phyloP scores from a whole-genome alignment of 2,888 invertebrate genomes.

The Mechanitis messenoides region DNA sequence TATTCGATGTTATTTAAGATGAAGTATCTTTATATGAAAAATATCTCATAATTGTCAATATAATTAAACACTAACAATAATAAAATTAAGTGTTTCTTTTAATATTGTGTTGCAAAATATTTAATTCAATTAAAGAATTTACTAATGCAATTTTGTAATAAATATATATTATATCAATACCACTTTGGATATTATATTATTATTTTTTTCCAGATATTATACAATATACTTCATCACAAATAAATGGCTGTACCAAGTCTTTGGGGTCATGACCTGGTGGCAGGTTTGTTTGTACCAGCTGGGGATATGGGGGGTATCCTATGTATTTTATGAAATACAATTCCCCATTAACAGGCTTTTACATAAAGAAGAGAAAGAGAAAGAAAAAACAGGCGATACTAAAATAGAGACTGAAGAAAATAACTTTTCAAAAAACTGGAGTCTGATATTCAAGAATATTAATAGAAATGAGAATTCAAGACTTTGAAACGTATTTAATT shows the following conservation, averaged over 20 bases:
- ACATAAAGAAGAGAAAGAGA: constrained; percentile 33
- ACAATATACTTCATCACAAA: constrained; percentile 62
- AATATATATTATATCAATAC: background rate
- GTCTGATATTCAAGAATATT: constrained; percentile 42
- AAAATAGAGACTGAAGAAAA: constrained; percentile 16
- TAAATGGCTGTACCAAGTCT: constrained; percentile 72
- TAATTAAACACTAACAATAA: no score
- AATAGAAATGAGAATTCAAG: constrained; percentile 50
- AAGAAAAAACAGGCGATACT: constrained; percentile 3
- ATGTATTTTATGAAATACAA: constrained; percentile 56
- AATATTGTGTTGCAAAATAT: background rate
- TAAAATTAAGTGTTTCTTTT: no score
- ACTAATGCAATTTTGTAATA: background rate
- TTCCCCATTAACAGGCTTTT: constrained; percentile 60
- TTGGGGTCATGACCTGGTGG: constrained; percentile 73
- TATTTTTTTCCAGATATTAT: constrained; percentile 50
- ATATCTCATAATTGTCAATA: no score
- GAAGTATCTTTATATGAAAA: no score
- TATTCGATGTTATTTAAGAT: no score
- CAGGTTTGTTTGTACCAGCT: constrained; percentile 61
- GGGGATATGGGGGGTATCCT: constrained; percentile 51
- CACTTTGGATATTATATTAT: constrained; percentile 1
- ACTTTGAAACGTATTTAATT: constrained; percentile 34
- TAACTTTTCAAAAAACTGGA: constrained; percentile 39
- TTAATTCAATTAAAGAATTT: background rate